phyloP scores from a whole-genome alignment of 2,113 vertebrate species.

The Pelvicachromis taeniatus region DNA sequence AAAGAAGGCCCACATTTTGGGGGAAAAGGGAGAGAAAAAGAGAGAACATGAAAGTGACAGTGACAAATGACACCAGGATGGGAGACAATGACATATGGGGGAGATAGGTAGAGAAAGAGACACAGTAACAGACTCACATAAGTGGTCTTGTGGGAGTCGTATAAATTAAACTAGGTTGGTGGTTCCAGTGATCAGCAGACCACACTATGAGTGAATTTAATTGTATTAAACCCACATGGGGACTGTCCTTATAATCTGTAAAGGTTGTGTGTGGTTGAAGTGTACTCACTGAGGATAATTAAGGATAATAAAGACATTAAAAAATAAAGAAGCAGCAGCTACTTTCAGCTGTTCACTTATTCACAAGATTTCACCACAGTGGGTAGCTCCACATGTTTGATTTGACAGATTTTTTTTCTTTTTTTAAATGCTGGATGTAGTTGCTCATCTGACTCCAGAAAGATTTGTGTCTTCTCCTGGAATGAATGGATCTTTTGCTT shows the following conservation, averaged over 20 bases:
- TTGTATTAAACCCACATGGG: neutral
- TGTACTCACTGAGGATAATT: neutral
- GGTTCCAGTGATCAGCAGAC: slow-evolving; percentile 21
- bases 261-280: neutral
- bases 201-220: slow-evolving; percentile 20
- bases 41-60: slow-evolving; percentile 17
- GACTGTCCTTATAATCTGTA: neutral
- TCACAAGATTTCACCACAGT: neutral
- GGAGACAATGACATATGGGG: slow-evolving; percentile 20
- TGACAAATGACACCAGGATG: slow-evolving; percentile 43
- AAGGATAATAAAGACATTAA: neutral
- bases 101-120: neutral
- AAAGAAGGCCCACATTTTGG: neutral
- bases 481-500: neutral
- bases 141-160: neutral
- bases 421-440: neutral
- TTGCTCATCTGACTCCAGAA: neutral
- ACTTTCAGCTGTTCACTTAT: neutral
- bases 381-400: neutral
- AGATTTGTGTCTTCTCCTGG: neutral
- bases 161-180: slow-evolving; percentile 25
- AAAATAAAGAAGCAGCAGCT: neutral
- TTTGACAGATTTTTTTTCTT: neutral
- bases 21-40: neutral
- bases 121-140: neutral